Evolutionary conservation across 2,797 vertebrate species (phyloP).

Genomic region (Rhinatrema bivittatum): DNA sequence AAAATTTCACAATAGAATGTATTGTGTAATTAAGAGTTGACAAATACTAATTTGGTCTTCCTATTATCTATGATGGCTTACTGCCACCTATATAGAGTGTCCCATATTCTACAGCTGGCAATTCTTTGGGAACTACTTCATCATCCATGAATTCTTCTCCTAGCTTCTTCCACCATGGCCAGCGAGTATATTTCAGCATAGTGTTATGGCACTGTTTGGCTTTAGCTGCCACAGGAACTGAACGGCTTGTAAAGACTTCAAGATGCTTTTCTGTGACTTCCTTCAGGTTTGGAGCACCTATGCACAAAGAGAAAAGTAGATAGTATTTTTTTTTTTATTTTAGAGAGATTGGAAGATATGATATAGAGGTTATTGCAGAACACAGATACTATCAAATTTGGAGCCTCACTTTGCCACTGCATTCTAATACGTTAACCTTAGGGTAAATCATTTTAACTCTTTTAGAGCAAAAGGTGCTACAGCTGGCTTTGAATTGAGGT

Average conservation of each 20-base stretch:
- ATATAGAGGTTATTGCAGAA: too few relatives aligned
- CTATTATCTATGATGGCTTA: slow-evolving; percentile 33
- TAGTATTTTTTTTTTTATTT: not conserved
- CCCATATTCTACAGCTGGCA: slow-evolving; percentile 62
- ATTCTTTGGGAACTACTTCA: slow-evolving; percentile 42
- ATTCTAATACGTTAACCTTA: too few relatives aligned
- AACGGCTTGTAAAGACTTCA: slow-evolving; percentile 67
- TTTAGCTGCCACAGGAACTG: slow-evolving; percentile 60
- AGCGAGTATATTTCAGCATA: slow-evolving; percentile 58
- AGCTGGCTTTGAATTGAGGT: too few relatives aligned
- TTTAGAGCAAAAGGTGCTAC: too few relatives aligned
- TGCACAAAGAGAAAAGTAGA: slow-evolving; percentile 11
- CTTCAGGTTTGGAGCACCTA: slow-evolving; percentile 74
- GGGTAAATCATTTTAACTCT: too few relatives aligned
- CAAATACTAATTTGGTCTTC: too few relatives aligned
- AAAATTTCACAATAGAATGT: too few relatives aligned
- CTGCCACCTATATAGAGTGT: slow-evolving; percentile 64
- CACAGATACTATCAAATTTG: too few relatives aligned
- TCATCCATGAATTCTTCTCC: slow-evolving; percentile 48
- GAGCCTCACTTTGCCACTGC: too few relatives aligned
- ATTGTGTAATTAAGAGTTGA: too few relatives aligned
- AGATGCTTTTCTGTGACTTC: slow-evolving; percentile 51
- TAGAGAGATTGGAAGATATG: too few relatives aligned
- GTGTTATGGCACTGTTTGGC: slow-evolving; percentile 74
- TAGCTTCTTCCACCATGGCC: slow-evolving; percentile 85